phyloP scores from a whole-genome alignment of 2,888 invertebrate species.

The Scrobipalpa costella region DNA sequence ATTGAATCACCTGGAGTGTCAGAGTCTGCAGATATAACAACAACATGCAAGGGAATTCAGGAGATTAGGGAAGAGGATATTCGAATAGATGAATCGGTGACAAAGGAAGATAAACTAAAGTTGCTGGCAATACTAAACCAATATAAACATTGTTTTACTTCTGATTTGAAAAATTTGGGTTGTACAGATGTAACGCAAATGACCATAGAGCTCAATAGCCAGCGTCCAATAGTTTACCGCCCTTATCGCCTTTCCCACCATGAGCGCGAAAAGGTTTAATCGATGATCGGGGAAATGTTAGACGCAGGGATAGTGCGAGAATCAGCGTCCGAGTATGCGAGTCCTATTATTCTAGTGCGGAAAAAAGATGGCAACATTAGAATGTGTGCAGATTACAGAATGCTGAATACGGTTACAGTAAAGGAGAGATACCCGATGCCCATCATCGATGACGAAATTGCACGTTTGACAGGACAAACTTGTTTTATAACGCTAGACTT shows the following conservation, averaged over 20 bases:
- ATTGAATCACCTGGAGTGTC: too few relatives aligned
- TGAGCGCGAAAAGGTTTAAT: constrained; percentile 33
- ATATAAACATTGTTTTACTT: too few relatives aligned
- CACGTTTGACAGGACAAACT: constrained; percentile 34
- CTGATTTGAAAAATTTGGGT: too few relatives aligned
- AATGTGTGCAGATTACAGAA: constrained; percentile 29
- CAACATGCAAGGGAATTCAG: too few relatives aligned
- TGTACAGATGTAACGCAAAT: too few relatives aligned
- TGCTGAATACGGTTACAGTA: constrained; percentile 28
- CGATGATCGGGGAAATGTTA: constrained; percentile 34
- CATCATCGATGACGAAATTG: constrained; percentile 29
- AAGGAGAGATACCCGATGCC: constrained; percentile 31
- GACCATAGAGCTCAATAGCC: too few relatives aligned
- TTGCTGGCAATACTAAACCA: too few relatives aligned
- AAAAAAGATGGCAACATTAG: constrained; percentile 27
- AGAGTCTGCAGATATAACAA: too few relatives aligned
- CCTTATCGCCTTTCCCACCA: constrained; percentile 15
- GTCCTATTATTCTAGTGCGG: constrained; percentile 33
- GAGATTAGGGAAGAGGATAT: too few relatives aligned
- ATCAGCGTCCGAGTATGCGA: constrained; percentile 35
- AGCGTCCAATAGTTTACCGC: constrained; percentile 1
- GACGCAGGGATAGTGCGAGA: constrained; percentile 36
- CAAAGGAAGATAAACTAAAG: too few relatives aligned
- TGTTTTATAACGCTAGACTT: too few relatives aligned
- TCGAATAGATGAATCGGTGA: too few relatives aligned